phyloP scores from a whole-genome alignment of 2,888 invertebrate species.

The Aquatica leii region DNA sequence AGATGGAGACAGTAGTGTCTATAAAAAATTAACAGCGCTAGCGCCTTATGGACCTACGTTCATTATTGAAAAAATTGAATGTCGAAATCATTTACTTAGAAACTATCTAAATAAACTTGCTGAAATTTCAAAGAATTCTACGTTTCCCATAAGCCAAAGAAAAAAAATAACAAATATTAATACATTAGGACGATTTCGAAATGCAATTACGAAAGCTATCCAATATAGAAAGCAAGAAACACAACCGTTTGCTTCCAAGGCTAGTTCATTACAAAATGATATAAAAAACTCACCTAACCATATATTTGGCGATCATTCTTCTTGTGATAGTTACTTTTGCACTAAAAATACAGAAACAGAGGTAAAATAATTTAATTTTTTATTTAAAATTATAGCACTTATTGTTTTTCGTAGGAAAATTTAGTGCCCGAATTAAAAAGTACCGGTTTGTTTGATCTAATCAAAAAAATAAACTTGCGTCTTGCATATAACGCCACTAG shows the following conservation, averaged over 20 bases:
- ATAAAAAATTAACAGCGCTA: not conserved
- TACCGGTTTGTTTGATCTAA: not conserved
- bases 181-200: slow-evolving; percentile 12
- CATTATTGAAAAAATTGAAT: not conserved
- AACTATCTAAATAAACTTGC: not conserved
- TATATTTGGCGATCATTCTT: slow-evolving; percentile 3
- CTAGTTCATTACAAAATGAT: not conserved
- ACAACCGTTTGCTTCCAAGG: not conserved
- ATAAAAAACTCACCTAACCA: slow-evolving; percentile 3
- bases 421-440: slow-evolving; percentile 1
- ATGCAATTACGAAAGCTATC: slow-evolving; percentile 16
- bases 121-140: not conserved
- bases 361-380: not conserved
- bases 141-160: not conserved
- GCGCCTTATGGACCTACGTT: not conserved
- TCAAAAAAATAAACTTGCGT: not conserved
- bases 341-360: not conserved
- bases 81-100: not conserved
- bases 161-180: slow-evolving; percentile 10
- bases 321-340: slow-evolving; percentile 6
- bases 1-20: slow-evolving; percentile 2
- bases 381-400: not conserved
- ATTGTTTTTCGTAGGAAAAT: not conserved
- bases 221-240: slow-evolving; percentile 8
- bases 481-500: slow-evolving; percentile 2